These are phyloP conservation scores for Spodoptera frugiperda DNA, from an alignment of 1,140 invertebrate genomes.

Conservation along the genomic window DNA sequence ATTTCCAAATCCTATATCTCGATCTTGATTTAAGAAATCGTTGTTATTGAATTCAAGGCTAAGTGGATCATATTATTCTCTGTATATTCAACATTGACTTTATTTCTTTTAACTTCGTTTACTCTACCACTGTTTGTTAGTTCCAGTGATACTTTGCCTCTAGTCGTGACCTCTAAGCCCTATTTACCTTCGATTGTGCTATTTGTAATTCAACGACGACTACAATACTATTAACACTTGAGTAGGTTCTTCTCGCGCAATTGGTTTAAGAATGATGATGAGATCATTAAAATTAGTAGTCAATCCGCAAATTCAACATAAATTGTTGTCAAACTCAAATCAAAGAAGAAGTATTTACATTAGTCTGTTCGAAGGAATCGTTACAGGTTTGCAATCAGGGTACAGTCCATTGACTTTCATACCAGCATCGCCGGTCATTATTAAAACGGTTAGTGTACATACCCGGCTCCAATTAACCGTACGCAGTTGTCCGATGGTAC, in stretches of 20 bases:
- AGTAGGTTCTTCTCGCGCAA: not conserved
- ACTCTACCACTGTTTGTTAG: not conserved
- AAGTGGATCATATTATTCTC: too few species aligned
- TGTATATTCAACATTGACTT: not conserved
- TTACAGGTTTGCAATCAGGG: conserved; percentile 46
- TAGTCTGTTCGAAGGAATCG: conserved; percentile 22
- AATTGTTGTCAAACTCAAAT: conserved; percentile 35
- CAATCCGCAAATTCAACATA: conserved; percentile 3
- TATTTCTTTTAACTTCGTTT: not conserved
- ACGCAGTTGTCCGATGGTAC: conserved; percentile 51
- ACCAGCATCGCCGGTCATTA: conserved; percentile 34
- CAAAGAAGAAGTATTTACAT: conserved; percentile 29
- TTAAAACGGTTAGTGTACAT: conserved; percentile 48
- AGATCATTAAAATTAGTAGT: conserved; percentile 25
- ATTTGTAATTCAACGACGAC: conserved; percentile 42
- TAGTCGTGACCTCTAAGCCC: conserved; percentile 41
- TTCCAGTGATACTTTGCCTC: conserved; percentile 19
- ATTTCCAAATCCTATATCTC: not conserved
- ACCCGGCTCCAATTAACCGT: conserved; percentile 46
- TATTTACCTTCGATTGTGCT: conserved; percentile 38
- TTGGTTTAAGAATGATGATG: not conserved
- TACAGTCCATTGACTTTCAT: conserved; percentile 50
- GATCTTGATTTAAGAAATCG: conserved; percentile 1
- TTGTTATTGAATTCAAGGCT: too few species aligned
- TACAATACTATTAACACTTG: conserved; percentile 13